Evolutionary conservation across 2,888 invertebrate genomes (phyloP).

Genomic region (Pimpla rufipes): DNA sequence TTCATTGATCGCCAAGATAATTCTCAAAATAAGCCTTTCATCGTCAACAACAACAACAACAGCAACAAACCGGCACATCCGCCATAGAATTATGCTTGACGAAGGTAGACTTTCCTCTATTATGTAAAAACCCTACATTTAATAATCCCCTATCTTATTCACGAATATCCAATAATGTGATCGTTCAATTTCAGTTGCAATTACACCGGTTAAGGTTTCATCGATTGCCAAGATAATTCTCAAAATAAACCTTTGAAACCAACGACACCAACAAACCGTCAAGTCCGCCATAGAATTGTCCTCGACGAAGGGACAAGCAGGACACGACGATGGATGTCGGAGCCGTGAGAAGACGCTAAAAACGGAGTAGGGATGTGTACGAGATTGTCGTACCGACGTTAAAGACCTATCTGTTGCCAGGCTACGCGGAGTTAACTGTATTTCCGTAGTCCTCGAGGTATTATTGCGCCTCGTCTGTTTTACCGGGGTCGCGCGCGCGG

Average conservation of each 20-base stretch:
- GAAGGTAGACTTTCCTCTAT: too few species aligned
- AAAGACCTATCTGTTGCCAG: conserved; percentile 59
- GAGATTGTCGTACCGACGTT: conserved; percentile 44
- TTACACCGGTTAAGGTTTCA: background rate
- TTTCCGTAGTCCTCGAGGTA: conserved; percentile 64
- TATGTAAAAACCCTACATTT: too few species aligned
- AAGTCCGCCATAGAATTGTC: background rate
- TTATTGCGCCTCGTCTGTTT: conserved; percentile 67
- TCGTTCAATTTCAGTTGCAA: background rate
- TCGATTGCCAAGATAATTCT: background rate
- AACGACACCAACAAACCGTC: background rate
- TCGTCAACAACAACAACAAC: too few species aligned
- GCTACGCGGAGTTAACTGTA: conserved; percentile 68
- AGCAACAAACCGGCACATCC: too few species aligned
- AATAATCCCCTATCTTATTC: too few species aligned
- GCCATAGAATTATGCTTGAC: too few species aligned
- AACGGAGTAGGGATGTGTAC: conserved; percentile 31
- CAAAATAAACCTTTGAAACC: background rate
- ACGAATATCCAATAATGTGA: background rate
- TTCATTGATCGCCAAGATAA: too few species aligned
- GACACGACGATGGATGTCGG: background rate
- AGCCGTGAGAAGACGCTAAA: conserved; percentile 3
- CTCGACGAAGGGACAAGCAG: background rate
- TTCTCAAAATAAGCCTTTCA: too few species aligned
- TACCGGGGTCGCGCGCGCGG: conserved; percentile 67